phyloP scores from a whole-genome alignment of 2,797 vertebrate species.

The Crocidura indochinensis region DNA sequence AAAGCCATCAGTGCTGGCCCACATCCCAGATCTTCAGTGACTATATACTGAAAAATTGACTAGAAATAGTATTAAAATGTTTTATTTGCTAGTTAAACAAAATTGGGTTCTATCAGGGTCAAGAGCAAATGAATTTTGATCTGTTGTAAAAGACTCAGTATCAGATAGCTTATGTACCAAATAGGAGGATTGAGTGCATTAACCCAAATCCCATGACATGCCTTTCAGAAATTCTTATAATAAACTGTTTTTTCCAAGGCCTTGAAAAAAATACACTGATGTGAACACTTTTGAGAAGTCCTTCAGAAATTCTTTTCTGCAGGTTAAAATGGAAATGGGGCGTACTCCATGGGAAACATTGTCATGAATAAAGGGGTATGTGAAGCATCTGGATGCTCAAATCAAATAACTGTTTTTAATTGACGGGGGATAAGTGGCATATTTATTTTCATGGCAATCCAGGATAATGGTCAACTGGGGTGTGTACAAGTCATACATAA shows the following conservation, averaged over 20 bases:
- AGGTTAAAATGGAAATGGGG: neutral
- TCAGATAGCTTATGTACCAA: neutral
- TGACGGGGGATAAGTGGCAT: neutral
- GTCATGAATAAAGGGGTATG: neutral
- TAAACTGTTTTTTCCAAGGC: neutral
- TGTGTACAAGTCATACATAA: neutral
- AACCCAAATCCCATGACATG: neutral
- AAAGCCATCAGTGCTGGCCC: neutral
- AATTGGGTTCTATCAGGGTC: neutral
- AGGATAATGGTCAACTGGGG: neutral
- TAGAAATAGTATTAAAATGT: neutral
- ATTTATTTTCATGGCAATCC: neutral
- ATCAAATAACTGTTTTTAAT: neutral
- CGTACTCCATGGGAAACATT: neutral
- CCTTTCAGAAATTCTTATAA: neutral
- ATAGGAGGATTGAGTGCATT: neutral
- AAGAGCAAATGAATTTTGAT: neutral
- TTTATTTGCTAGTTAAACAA: neutral
- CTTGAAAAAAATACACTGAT: neutral
- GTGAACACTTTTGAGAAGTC: neutral
- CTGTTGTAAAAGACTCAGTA: neutral
- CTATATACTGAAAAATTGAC: neutral
- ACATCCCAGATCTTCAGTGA: neutral
- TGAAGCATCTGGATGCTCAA: neutral
- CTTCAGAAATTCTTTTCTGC: neutral